Percentiles rank a stretch among this genome's conserved stretches.
These are phyloP conservation scores for Eulemur rubriventer DNA, from an alignment of 2,797 vertebrate genomes.

Conservation along the genomic window DNA sequence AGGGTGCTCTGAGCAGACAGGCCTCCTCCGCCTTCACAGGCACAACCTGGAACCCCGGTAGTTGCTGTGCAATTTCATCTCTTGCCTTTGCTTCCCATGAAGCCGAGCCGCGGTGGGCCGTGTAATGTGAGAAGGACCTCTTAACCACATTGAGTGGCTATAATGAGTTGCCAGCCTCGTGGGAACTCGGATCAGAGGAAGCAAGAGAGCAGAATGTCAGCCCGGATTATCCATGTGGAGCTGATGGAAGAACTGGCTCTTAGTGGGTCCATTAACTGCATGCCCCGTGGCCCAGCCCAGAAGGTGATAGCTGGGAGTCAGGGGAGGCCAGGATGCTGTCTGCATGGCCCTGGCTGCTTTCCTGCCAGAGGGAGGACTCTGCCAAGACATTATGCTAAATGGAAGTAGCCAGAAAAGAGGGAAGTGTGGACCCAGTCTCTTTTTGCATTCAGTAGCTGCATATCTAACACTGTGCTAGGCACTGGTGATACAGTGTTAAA, in stretches of 20 bases:
- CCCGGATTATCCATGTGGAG: slow-evolving; percentile 70
- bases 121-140: slow-evolving; percentile 78
- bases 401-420: neutral
- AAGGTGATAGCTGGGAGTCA: slow-evolving; percentile 51
- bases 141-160: slow-evolving; percentile 74
- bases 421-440: neutral
- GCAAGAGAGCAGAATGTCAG: slow-evolving; percentile 74
- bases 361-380: neutral
- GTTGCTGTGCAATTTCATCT: slow-evolving; percentile 52
- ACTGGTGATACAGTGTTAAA: neutral
- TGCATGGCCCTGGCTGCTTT: slow-evolving; percentile 6
- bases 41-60: slow-evolving; percentile 8
- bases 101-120: slow-evolving; percentile 5
- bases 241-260: slow-evolving; percentile 67
- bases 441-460: neutral
- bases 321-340: slow-evolving; percentile 50
- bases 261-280: slow-evolving; percentile 74
- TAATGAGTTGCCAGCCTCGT: slow-evolving; percentile 75
- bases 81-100: slow-evolving; percentile 46
- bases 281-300: slow-evolving; percentile 54
- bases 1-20: neutral
- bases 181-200: slow-evolving; percentile 76
- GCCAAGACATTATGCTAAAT: neutral
- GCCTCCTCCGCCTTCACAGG: neutral
- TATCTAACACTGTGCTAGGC: neutral